Base-by-base conservation (phyloP, 2,113 vertebrate species). In the Phasianus colchicus region DNA sequence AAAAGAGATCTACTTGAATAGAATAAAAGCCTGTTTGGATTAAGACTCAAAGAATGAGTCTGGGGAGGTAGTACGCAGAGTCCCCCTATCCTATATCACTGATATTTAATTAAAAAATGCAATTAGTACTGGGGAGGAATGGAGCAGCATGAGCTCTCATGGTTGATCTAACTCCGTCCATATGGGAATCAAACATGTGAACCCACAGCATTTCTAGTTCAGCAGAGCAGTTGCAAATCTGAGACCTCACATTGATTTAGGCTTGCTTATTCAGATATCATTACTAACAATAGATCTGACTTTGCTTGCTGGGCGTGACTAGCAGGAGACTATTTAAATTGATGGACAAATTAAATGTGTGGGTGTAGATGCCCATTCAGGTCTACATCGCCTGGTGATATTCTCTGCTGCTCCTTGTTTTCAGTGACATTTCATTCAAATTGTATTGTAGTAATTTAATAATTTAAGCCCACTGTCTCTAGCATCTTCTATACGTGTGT, bases 1-100 rank as follows among this genome's bases (percentile, higher is more conserved):
- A 55, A 45, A 74, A 63, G 3, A 7, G 58, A 71, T 42, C 0
- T 0, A 6, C 17, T 63, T 30, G 2, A 0, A 65, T 76, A 70
- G 42, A 29, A 42, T 63, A 50, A 64, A 66, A 66, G 13, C 3
- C 43, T 3, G 0, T 66, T 67, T 85, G 67, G 22, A 11, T 0
- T n/a, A 24, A 20, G 19, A 54, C 36, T 47, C 6, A 4, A 47
- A 48, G 50, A n/a, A 36, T 38, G 38, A 73, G 47, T 29, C 38
- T 34, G 4, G 11, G 7, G n/a, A 63, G 18, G 30, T 45, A 58
- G 19, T 18, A n/a, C 34, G 48, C 42, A 12, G 29, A 34, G 29
- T 25, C 10, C 32, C 86, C 50, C 38, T 61, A 6, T 3, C 6
- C 75, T 60, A 54, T 60, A 54, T 32, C 60, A 17, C 54, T 34